Conservation (phyloP, 1,140 invertebrate genomes). For the Drosophila sechellia region DNA sequence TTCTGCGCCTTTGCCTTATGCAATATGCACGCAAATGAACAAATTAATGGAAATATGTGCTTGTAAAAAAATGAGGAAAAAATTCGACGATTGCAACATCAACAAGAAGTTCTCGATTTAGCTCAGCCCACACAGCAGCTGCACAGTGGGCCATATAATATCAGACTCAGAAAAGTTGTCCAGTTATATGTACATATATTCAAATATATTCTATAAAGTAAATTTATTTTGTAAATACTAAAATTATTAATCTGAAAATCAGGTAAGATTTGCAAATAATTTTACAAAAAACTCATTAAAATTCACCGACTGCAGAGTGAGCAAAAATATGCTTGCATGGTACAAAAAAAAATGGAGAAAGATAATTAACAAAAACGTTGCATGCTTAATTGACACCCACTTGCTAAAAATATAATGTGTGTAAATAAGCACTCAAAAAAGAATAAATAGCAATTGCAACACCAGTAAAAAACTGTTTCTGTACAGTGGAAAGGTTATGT, state of each 20-base stretch:
- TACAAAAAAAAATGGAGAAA: neutral
- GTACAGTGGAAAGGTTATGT: neutral
- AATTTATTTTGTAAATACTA: too few relatives aligned
- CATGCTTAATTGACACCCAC: constrained; percentile 9
- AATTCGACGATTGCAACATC: constrained; percentile 62
- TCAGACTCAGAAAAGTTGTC: neutral
- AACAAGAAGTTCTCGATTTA: constrained; percentile 62
- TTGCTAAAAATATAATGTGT: constrained; percentile 9
- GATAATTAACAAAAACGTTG: constrained; percentile 6
- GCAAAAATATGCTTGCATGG: neutral
- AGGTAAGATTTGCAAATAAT: too few relatives aligned
- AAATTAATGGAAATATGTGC: constrained; percentile 48
- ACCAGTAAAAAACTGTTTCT: neutral
- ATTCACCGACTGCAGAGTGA: neutral
- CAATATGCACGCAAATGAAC: constrained; percentile 64
- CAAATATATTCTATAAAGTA: too few relatives aligned
- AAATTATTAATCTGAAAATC: too few relatives aligned
- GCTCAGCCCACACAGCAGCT: constrained; percentile 15
- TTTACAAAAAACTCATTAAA: neutral
- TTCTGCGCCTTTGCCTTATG: constrained; percentile 35
- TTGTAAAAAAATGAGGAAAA: constrained; percentile 36
- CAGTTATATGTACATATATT: neutral
- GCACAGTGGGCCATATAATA: constrained; percentile 17
- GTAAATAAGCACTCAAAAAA: neutral
- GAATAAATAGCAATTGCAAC: neutral